phyloP scores from a whole-genome alignment of 2,797 vertebrate genomes.

The Bradypodion pumilum region DNA sequence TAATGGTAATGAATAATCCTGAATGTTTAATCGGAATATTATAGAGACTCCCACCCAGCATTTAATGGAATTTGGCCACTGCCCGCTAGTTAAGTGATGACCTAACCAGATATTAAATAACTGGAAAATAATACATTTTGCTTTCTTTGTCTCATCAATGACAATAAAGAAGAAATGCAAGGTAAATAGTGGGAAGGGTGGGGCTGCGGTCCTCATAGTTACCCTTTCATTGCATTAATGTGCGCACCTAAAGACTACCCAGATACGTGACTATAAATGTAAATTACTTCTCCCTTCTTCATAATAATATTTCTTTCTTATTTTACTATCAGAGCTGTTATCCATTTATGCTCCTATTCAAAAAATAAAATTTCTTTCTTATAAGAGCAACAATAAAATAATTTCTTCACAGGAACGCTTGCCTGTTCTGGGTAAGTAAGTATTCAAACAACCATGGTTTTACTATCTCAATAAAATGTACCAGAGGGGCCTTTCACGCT shows the following conservation, averaged over 20 bases:
- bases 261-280: neutral
- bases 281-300: neutral
- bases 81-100: neutral
- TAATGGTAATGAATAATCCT: neutral
- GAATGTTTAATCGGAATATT: neutral
- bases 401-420: neutral
- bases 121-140: neutral
- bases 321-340: neutral
- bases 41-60: neutral
- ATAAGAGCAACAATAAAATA: neutral
- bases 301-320: neutral
- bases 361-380: conserved; percentile 4
- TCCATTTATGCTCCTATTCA: neutral
- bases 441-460: conserved; percentile 25
- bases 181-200: neutral
- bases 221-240: neutral
- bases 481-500: conserved; percentile 41
- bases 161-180: conserved; percentile 30
- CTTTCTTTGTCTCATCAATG: neutral
- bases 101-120: neutral
- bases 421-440: conserved; percentile 4
- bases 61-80: neutral
- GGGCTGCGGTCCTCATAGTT: neutral
- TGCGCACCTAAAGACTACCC: neutral
- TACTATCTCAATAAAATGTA: conserved; percentile 27